A percentile compares a stretch with the other conserved stretches of the same genome.
These are phyloP conservation scores for Noctua janthe DNA, from an alignment of 2,888 invertebrate species.

Conservation along the genomic window DNA sequence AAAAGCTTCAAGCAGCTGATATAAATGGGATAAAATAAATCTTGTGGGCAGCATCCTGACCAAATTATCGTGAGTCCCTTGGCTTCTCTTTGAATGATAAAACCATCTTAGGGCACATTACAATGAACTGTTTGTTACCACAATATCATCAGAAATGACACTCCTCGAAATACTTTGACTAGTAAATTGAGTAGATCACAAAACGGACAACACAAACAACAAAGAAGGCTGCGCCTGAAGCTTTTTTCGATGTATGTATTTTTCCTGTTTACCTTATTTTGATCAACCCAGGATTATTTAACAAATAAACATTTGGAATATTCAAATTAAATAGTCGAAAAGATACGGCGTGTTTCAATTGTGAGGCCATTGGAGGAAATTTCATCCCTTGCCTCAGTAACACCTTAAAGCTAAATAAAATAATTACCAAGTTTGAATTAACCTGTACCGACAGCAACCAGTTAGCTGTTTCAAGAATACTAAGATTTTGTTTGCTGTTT, in stretches of 20 bases:
- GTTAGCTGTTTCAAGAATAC: too few species aligned
- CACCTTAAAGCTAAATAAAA: too few species aligned
- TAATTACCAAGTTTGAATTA: too few species aligned
- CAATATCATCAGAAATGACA: neutral
- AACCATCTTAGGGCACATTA: conserved; percentile 8
- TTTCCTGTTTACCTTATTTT: neutral
- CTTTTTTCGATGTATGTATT: neutral
- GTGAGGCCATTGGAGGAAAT: neutral
- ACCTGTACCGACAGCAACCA: too few species aligned
- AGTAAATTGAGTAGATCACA: conserved; percentile 1
- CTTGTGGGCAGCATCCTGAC: neutral
- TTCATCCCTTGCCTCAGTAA: too few species aligned
- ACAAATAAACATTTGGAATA: neutral
- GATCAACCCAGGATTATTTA: neutral
- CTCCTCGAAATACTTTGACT: neutral
- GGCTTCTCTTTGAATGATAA: conserved; percentile 23
- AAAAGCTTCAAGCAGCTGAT: conserved; percentile 7
- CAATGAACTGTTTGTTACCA: conserved; percentile 1
- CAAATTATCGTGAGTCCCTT: neutral
- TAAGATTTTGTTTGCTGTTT: too few species aligned
- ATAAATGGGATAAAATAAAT: conserved; percentile 6
- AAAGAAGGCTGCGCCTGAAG: neutral
- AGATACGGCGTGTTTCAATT: neutral
- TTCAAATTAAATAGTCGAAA: neutral
- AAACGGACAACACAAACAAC: neutral